Evolutionary conservation across 92 coral and sea anemone genomes (phyloP).

Genomic region (Scolanthus callimorphus): DNA sequence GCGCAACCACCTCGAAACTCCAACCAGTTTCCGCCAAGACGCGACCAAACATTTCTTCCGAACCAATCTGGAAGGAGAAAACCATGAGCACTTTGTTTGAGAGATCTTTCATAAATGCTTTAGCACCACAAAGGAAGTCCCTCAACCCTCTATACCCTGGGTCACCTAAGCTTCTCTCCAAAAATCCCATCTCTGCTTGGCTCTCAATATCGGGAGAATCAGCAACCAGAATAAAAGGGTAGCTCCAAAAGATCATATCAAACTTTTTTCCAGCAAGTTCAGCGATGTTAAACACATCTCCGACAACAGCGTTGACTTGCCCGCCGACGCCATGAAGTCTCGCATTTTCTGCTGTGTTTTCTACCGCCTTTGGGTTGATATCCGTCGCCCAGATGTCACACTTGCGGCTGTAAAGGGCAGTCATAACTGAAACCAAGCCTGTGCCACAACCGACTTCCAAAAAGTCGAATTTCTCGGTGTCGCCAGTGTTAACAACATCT

Average conservation of each 20-base stretch:
- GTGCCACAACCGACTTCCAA: conserved; percentile 55
- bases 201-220: conserved; percentile 15
- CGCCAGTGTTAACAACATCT: conserved; percentile 19
- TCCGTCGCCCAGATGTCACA: conserved; percentile 54
- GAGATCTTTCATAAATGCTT: conserved; percentile 31
- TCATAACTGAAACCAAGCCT: conserved; percentile 34
- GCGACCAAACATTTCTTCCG: conserved; percentile 30
- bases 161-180: conserved; percentile 49
- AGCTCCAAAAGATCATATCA: conserved; percentile 50
- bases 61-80: conserved; percentile 42
- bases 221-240: conserved; percentile 27
- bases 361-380: conserved; percentile 35
- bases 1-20: conserved; percentile 25
- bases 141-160: conserved; percentile 43
- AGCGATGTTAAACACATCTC: conserved; percentile 42
- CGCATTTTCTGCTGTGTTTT: conserved; percentile 49
- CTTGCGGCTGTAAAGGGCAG: conserved; percentile 26
- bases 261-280: conserved; percentile 30
- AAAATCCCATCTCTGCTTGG: conserved; percentile 11
- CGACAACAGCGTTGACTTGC: conserved; percentile 29
- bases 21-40: conserved; percentile 44
- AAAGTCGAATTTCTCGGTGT: conserved; percentile 15
- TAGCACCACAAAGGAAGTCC: conserved; percentile 43
- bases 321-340: conserved; percentile 37
- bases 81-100: conserved; percentile 30